phyloP scores from a whole-genome alignment of 2,797 vertebrate genomes.

The Coilia nasus region DNA sequence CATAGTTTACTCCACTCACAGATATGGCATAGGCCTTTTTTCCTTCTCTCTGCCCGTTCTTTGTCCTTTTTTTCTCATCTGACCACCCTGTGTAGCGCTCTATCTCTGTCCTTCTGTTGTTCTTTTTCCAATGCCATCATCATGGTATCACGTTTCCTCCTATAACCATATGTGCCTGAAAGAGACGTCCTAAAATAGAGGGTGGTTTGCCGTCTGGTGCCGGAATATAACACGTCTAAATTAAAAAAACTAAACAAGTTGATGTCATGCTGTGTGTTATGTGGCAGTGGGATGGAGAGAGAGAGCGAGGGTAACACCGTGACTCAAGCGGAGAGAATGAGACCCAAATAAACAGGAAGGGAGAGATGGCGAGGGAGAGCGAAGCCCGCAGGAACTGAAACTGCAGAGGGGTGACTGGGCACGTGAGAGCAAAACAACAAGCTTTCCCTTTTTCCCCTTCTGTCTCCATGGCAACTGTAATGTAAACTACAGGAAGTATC shows the following conservation, averaged over 20 bases:
- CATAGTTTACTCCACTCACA: not conserved
- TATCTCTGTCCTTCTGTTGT: not conserved
- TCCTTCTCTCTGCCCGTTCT: not conserved
- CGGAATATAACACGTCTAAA: not conserved
- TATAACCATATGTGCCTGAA: not conserved
- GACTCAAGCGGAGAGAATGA: conserved; percentile 24
- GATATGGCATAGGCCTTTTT: not conserved
- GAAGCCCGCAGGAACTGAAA: not conserved
- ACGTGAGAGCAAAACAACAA: not conserved
- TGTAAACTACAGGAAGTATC: not conserved
- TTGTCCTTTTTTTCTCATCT: not conserved
- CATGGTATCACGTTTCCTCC: not conserved
- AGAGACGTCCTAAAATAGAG: not conserved
- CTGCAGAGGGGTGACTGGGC: not conserved
- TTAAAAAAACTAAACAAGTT: not conserved
- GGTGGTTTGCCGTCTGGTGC: not conserved
- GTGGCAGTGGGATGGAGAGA: not conserved
- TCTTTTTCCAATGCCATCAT: not conserved
- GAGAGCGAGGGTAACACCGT: not conserved
- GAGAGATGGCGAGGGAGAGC: not conserved
- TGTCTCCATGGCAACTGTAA: not conserved
- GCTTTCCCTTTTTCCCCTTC: not conserved
- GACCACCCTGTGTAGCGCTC: not conserved
- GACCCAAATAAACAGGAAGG: conserved; percentile 20
- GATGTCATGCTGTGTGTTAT: not conserved